Base-by-base conservation (phyloP, 1,140 invertebrate species). In the Physella acuta region DNA sequence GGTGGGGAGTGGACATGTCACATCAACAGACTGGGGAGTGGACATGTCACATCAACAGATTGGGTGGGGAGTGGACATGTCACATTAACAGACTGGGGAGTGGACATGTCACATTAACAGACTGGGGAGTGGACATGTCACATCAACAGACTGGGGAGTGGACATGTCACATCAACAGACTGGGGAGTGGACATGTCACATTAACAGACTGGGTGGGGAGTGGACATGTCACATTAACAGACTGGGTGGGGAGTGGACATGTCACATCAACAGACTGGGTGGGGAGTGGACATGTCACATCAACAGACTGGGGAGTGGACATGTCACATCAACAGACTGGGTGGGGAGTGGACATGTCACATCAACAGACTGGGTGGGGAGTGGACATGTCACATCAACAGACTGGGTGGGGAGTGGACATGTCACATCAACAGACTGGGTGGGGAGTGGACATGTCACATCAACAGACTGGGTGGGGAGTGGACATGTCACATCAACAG, bases 161-260 rank as follows among this genome's bases (percentile, higher is more conserved):
- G 26, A 24, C 5, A 55, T 24, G 53, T 24, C 8, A 55, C 17
- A 55, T n/a, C n/a, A n/a, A n/a, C n/a, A n/a, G n/a, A n/a, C n/a
- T n/a, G n/a, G n/a, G n/a, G n/a, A n/a, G n/a, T n/a, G n/a, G 14
- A 24, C 26, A 37, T 16, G 28, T 5, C 1, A 64, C 11, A 64
- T 44, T 64, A 16, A 64, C 31, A 64, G 39, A 64, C 3, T 51
- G 37, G 34, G 39, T 64, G 62, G 14, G 16, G 53, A 28, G 26
- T 14, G 8, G 26, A 24, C 5, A 55, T 24, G 53, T 24, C 8
- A 55, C 17, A 55, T n/a, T n/a, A n/a, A n/a, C n/a, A n/a, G n/a
- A n/a, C n/a, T n/a, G n/a, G n/a, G n/a, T n/a, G n/a, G n/a, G n/a
- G n/a, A n/a, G n/a, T n/a, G n/a, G 14, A 24, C 26, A 37, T 16